Evolutionary conservation across 2,113 vertebrate genomes (phyloP).

Genomic region (Menura novaehollandiae): DNA sequence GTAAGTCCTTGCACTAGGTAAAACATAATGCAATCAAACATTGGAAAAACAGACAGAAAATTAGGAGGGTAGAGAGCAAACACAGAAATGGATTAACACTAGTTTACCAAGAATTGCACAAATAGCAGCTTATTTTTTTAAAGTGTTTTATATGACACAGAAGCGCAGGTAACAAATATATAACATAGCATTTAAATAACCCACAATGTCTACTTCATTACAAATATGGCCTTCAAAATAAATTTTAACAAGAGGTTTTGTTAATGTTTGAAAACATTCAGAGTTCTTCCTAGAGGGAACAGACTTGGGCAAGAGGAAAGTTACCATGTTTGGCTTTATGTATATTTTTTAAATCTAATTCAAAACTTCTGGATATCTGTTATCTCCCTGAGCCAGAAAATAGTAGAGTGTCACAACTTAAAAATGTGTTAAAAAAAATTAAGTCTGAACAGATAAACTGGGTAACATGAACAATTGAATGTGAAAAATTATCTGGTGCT

Average conservation of each 20-base stretch:
- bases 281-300: background rate
- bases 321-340: background rate
- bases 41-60: background rate
- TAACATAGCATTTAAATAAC: background rate
- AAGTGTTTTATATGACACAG: background rate
- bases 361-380: background rate
- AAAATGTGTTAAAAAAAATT: background rate
- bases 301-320: background rate
- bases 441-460: background rate
- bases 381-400: background rate
- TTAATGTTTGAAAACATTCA: background rate
- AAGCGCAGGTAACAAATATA: background rate
- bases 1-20: background rate
- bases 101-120: background rate
- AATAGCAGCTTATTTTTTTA: background rate
- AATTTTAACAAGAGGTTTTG: background rate
- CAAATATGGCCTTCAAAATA: background rate
- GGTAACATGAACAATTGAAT: background rate
- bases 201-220: background rate
- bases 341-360: background rate
- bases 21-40: background rate
- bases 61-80: background rate
- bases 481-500: background rate
- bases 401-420: background rate
- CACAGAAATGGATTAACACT: background rate